These are phyloP conservation scores for Nephrotoma flavescens DNA, from an alignment of 2,888 invertebrate species.

Conservation along the genomic window DNA sequence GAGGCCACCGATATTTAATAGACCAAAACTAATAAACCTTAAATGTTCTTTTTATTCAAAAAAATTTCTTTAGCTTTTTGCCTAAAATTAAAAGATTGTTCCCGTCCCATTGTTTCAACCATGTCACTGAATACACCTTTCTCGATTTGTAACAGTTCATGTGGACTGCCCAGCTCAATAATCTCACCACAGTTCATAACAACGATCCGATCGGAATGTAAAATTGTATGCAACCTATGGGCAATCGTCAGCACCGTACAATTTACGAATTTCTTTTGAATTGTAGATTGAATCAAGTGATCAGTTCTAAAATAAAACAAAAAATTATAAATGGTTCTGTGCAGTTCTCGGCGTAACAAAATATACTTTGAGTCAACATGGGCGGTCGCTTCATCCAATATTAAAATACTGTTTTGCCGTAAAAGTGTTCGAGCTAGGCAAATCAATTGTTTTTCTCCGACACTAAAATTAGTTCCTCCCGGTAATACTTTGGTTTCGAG, in stretches of 20 bases:
- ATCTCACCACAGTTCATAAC: slow-evolving; percentile 65
- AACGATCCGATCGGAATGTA: slow-evolving; percentile 69
- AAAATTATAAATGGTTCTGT: neutral
- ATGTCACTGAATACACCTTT: slow-evolving; percentile 49
- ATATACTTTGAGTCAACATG: slow-evolving; percentile 38
- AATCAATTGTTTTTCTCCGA: slow-evolving; percentile 64
- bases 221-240: slow-evolving; percentile 71
- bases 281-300: slow-evolving; percentile 60
- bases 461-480: slow-evolving; percentile 41
- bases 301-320: slow-evolving; percentile 37
- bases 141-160: slow-evolving; percentile 30
- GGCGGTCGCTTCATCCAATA: slow-evolving; percentile 51
- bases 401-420: slow-evolving; percentile 57
- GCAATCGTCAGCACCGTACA: slow-evolving; percentile 77
- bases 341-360: too few relatives aligned
- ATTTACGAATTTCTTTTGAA: slow-evolving; percentile 51
- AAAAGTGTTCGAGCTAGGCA: slow-evolving; percentile 72
- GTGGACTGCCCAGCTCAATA: slow-evolving; percentile 30
- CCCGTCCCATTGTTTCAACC: slow-evolving; percentile 50
- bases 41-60: neutral
- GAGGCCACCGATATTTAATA: too few relatives aligned
- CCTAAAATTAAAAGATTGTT: neutral
- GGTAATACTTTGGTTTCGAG: slow-evolving; percentile 20
- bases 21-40: neutral
- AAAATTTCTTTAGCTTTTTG: neutral